Percentiles rank a stretch among this genome's conserved stretches.
Evolutionary conservation across 2,113 vertebrate genomes (phyloP).

Genomic region (Micromys minutus): DNA sequence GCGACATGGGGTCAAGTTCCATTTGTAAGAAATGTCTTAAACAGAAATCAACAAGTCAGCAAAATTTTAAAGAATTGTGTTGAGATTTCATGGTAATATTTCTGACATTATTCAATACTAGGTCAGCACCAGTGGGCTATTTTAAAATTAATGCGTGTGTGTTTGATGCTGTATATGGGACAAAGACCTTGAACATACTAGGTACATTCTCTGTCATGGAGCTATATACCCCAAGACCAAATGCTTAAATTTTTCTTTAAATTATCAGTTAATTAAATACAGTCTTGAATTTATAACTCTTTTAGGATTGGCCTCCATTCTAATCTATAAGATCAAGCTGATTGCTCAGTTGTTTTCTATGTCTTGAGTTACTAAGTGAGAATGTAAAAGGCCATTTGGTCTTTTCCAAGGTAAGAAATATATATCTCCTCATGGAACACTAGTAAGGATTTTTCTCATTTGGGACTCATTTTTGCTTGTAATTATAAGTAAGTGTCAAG

Average conservation of each 20-base stretch:
- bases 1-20: not conserved
- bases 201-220: not conserved
- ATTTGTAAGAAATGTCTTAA: constrained; percentile 40
- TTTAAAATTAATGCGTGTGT: not conserved
- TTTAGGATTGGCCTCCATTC: not conserved
- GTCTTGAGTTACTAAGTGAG: not conserved
- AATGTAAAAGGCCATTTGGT: constrained; percentile 15
- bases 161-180: not conserved
- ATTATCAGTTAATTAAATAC: not conserved
- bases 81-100: not conserved
- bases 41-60: not conserved
- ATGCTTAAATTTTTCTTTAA: not conserved
- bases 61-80: not conserved
- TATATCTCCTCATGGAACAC: not conserved
- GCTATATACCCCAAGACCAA: not conserved
- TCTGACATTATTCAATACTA: constrained; percentile 22
- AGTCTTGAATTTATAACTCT: not conserved
- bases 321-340: not conserved
- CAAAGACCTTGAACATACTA: not conserved
- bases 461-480: constrained; percentile 18
- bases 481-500: constrained; percentile 57
- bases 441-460: constrained; percentile 31
- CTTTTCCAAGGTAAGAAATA: constrained; percentile 23
- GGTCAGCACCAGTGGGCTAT: not conserved
- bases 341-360: not conserved